phyloP scores from a whole-genome alignment of 23 tunicate genomes.

The Ascidia mentula region DNA sequence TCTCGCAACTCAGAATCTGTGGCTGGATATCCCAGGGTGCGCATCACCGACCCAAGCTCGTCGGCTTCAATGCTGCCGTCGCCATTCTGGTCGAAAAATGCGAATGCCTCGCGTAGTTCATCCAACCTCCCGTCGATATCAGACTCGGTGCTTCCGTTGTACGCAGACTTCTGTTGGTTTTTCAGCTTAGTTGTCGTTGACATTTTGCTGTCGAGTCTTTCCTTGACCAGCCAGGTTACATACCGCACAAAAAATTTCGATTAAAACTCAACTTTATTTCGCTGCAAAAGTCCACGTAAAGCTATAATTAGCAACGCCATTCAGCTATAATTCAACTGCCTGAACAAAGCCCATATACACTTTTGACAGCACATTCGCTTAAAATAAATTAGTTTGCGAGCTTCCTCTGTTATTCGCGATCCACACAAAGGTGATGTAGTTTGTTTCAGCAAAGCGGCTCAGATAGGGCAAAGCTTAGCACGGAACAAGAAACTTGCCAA shows the following conservation, averaged over 20 bases:
- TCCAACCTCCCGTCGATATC: neutral
- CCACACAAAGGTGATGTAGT: too few species aligned
- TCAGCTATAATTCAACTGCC: too few species aligned
- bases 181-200: neutral
- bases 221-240: neutral
- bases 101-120: slow-evolving; percentile 45
- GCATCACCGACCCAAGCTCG: slow-evolving; percentile 52
- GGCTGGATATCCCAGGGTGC: slow-evolving; percentile 41
- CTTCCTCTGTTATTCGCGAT: too few species aligned
- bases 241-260: neutral
- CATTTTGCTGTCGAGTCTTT: neutral
- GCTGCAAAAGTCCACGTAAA: too few species aligned
- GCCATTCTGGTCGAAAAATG: slow-evolving; percentile 47
- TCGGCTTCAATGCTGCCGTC: slow-evolving; percentile 56
- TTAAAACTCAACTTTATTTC: too few species aligned
- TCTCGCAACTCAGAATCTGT: slow-evolving; percentile 42
- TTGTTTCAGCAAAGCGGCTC: too few species aligned
- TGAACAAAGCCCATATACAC: too few species aligned
- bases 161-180: neutral
- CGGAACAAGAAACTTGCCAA: too few species aligned
- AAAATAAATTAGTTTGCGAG: too few species aligned
- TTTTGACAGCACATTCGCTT: too few species aligned
- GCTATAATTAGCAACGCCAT: too few species aligned
- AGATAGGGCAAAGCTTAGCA: too few species aligned
- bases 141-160: neutral